phyloP scores from a whole-genome alignment of 2,113 vertebrate species.

The Eclectus roratus region DNA sequence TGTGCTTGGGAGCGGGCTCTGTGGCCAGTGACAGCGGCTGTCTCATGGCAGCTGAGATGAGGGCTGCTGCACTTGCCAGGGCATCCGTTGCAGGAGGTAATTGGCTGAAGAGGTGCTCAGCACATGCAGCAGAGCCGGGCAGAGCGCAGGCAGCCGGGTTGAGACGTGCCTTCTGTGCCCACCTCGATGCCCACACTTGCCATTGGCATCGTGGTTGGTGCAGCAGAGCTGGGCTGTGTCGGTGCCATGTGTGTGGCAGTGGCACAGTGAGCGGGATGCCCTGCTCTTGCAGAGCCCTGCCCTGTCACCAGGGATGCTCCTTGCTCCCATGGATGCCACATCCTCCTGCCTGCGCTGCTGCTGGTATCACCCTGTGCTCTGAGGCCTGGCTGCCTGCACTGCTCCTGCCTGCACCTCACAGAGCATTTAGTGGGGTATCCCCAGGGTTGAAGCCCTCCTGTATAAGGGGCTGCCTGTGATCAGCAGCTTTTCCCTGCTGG shows the following conservation, averaged over 20 bases:
- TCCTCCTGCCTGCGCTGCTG: neutral
- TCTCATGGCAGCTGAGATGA: neutral
- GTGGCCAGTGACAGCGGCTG: accelerated
- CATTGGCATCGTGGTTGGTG: accelerated
- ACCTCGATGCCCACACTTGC: neutral
- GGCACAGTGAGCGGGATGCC: neutral
- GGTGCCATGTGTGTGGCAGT: neutral
- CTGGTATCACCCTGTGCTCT: neutral
- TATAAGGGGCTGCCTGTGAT: neutral
- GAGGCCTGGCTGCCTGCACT: neutral
- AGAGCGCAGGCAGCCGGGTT: neutral
- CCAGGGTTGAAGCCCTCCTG: neutral
- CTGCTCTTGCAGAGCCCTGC: neutral
- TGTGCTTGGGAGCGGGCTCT: accelerated
- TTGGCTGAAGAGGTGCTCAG: neutral
- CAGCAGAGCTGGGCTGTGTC: neutral
- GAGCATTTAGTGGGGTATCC: neutral
- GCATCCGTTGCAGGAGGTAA: neutral
- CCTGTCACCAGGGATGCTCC: neutral
- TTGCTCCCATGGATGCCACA: accelerated
- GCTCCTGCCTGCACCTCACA: neutral
- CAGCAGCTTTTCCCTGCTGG: neutral
- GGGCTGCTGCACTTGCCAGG: neutral
- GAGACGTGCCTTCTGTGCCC: neutral
- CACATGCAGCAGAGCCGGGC: neutral